Base-by-base conservation (phyloP, 2,888 invertebrate genomes). In the Ornithoptera priamus region DNA sequence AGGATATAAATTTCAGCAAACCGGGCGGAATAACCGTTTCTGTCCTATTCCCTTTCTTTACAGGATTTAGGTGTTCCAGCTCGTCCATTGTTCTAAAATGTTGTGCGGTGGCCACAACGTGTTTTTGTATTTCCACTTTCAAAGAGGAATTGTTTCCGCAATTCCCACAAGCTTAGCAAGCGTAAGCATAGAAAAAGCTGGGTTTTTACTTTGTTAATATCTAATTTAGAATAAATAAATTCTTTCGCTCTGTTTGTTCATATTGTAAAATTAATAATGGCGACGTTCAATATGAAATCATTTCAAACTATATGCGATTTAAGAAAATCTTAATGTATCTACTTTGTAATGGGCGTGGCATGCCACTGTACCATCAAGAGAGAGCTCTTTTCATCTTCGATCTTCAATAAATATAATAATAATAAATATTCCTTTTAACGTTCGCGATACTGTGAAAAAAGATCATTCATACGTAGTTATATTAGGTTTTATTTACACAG, bases 71-170 rank as follows among this genome's bases (percentile, higher is more conserved):
- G 60, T 61, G 17, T 63, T 36, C 68, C 50, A 69, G 62, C 10
- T 30, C 58, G 62, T 50, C 65, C 39, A 62, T 65, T 69, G 69
- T 69, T 69, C 50, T 50, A 30, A 58, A 69, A 62, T 69, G 39
- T 69, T 56, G 56, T 22, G 30, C 24, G 39, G 42, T 30, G 17
- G 30, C 61, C 56, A 56, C n/a, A 18, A 1, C 10, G 67, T 42
- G 58, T 63, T 59, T 65, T 18, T 18, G 30, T 62, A 46, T 61
- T 30, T 53, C 53, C 36, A 30, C 36, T 46, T 58, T 30, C 39
- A 30, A 62, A 65, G 42, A 10, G 30, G 56, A 65, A 42, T 61
- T 64, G 53, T 56, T 57, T 10, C 30, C 15, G 36, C 50, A 59
- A 20, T 53, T 22, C 60, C 20, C 15, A 61, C 22, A 61, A 61